A percentile compares a stretch with the other conserved stretches of the same genome.
Conservation (phyloP, 2,888 invertebrate species). For the Pristionchus arcanus region DNA sequence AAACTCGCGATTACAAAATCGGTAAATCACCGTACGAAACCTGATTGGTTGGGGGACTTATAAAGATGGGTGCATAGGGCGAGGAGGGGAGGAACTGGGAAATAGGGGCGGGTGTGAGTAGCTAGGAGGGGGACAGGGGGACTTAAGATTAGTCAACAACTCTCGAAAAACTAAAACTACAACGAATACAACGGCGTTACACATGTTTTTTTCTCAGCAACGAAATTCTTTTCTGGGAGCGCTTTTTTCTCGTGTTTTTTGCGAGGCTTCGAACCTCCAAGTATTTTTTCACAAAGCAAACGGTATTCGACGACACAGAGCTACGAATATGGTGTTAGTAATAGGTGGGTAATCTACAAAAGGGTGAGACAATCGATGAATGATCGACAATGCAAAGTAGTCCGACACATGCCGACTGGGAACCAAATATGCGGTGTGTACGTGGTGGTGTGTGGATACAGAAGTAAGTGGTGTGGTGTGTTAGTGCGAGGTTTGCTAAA, state of each 20-base stretch:
- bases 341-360: not conserved
- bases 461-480: constrained; percentile 31
- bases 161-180: constrained; percentile 18
- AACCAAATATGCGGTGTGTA: constrained; percentile 52
- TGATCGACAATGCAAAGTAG: not conserved
- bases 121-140: not conserved
- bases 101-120: not conserved
- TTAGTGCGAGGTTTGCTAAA: constrained; percentile 48
- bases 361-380: not conserved
- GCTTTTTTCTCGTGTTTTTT: constrained; percentile 50
- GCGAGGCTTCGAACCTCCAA: not conserved
- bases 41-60: constrained; percentile 32
- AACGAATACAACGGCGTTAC: constrained; percentile 44
- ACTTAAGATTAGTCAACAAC: constrained; percentile 54
- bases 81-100: not conserved
- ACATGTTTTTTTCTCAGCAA: constrained; percentile 42
- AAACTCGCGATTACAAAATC: constrained; percentile 42
- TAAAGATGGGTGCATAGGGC: not conserved
- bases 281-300: not conserved
- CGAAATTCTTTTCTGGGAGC: constrained; percentile 38
- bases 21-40: constrained; percentile 49
- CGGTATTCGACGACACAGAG: not conserved
- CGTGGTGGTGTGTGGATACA: not conserved
- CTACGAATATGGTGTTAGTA: constrained; percentile 41
- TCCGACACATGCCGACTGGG: constrained; percentile 45